phyloP scores from a whole-genome alignment of 2,888 invertebrate genomes.

The Eupithecia subfuscata region DNA sequence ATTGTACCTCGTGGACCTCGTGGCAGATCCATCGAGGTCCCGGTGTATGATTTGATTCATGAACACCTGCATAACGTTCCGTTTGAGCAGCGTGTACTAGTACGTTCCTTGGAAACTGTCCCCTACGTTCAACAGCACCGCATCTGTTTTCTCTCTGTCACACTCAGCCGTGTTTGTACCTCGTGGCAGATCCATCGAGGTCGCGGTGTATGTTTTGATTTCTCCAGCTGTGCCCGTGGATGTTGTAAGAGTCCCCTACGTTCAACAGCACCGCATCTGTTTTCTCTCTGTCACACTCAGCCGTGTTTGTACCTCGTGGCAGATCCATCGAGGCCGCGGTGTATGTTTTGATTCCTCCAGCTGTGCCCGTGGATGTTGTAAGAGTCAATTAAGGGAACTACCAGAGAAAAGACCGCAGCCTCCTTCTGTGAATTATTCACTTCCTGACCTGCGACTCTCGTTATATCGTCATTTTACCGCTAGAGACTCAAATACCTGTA shows the following conservation, averaged over 20 bases:
- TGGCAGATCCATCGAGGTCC: slow-evolving; percentile 45
- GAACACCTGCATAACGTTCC: slow-evolving; percentile 89
- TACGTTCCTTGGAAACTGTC: slow-evolving; percentile 94
- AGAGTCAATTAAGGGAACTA: no score
- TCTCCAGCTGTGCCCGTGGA: no score
- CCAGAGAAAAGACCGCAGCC: no score
- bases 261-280: slow-evolving; percentile 88
- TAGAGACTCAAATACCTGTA: background rate
- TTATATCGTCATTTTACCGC: no score
- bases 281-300: slow-evolving; percentile 74
- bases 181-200: slow-evolving; percentile 85
- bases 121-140: slow-evolving; percentile 91
- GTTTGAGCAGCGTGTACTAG: slow-evolving; percentile 91
- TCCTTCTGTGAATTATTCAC: no score
- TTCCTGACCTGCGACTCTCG: no score
- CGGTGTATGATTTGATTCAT: slow-evolving; percentile 79
- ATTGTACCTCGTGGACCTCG: slow-evolving; percentile 82
- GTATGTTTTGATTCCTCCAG: no score
- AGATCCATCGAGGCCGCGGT: no score
- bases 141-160: slow-evolving; percentile 83
- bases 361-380: no score
- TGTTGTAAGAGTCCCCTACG: slow-evolving; percentile 86
- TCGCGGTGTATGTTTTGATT: no score
- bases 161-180: slow-evolving; percentile 73
- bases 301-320: slow-evolving; percentile 80